Percentiles rank a stretch among this genome's conserved stretches.
phyloP scores from a whole-genome alignment of 2,797 vertebrate genomes.

The Oophaga sylvatica region DNA sequence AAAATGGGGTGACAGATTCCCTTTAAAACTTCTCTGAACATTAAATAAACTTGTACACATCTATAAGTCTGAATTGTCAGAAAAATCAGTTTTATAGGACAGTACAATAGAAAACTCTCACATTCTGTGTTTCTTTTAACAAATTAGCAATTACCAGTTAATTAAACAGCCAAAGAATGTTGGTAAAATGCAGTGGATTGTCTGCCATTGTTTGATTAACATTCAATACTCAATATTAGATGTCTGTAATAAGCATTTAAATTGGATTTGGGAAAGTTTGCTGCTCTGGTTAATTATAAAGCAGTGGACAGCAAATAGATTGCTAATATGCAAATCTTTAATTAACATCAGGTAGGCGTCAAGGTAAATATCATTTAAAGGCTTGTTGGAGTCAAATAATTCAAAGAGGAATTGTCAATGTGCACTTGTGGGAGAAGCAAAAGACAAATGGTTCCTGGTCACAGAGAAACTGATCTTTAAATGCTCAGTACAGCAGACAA shows the following conservation, averaged over 20 bases:
- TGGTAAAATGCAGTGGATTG: constrained; percentile 57
- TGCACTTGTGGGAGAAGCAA: constrained; percentile 49
- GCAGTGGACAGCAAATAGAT: constrained; percentile 61
- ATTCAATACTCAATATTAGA: constrained; percentile 61
- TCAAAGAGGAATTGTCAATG: constrained; percentile 58
- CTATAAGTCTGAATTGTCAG: not conserved
- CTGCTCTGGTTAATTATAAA: constrained; percentile 60
- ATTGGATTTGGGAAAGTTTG: constrained; percentile 62
- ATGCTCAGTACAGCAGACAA: constrained; percentile 28
- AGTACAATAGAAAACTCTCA: not conserved
- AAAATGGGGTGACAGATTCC: no score
- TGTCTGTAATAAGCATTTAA: constrained; percentile 60
- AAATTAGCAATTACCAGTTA: constrained; percentile 58
- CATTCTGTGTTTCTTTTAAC: constrained; percentile 42
- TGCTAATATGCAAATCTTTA: constrained; percentile 63
- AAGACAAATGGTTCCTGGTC: constrained; percentile 40
- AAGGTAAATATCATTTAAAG: constrained; percentile 62
- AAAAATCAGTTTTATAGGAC: constrained; percentile 7
- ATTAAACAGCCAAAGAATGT: constrained; percentile 58
- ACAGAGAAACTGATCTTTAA: constrained; percentile 53
- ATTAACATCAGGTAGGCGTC: constrained; percentile 62
- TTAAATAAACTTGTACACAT: not conserved
- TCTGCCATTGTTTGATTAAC: constrained; percentile 60
- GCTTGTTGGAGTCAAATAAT: constrained; percentile 53
- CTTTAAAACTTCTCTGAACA: not conserved